Conservation (phyloP, 2,113 vertebrate species). For the Chionis minor region DNA sequence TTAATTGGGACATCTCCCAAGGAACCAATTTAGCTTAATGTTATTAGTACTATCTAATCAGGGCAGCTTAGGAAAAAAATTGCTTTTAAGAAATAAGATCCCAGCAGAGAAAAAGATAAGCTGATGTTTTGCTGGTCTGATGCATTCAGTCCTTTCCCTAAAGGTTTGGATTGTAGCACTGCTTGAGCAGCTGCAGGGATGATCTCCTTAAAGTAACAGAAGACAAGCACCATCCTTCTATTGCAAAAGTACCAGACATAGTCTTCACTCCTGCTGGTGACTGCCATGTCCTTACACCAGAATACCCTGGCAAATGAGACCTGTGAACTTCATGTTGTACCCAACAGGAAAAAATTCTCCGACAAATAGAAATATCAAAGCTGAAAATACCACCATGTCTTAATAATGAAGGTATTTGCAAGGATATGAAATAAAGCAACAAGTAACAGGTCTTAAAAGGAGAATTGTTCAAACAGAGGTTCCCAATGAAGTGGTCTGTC, state of each 20-base stretch:
- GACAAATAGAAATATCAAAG: neutral
- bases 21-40: conserved; percentile 56
- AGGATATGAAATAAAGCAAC: neutral
- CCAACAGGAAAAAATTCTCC: neutral
- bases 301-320: neutral
- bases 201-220: neutral
- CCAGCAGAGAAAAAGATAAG: neutral
- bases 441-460: neutral
- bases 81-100: neutral
- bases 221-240: neutral
- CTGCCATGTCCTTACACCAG: neutral
- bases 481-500: neutral
- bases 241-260: neutral
- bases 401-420: neutral
- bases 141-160: neutral
- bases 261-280: neutral
- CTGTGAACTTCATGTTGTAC: neutral
- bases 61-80: conserved; percentile 23
- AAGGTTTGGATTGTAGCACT: neutral
- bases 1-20: conserved; percentile 69
- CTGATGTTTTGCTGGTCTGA: neutral
- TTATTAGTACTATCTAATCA: conserved; percentile 55
- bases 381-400: neutral
- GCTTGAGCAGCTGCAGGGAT: neutral
- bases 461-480: neutral